Percentiles rank a stretch among this genome's conserved stretches.
phyloP scores from a whole-genome alignment of 2,797 vertebrate species.

The Paedocypris micromegethes region DNA sequence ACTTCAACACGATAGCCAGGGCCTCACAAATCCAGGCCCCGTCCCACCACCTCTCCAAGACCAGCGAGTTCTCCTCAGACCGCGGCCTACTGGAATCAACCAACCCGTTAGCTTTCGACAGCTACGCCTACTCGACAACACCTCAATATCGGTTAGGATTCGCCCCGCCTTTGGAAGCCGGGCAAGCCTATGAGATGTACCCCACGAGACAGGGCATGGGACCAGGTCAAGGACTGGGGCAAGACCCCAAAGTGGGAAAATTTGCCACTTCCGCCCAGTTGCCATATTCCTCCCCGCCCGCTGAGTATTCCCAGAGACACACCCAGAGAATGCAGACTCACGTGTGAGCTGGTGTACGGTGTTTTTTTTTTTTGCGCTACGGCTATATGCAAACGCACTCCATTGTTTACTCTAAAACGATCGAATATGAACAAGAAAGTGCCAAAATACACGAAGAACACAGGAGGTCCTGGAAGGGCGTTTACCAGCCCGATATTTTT shows the following conservation, averaged over 20 bases:
- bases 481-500: no score
- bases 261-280: constrained; percentile 79
- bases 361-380: no score
- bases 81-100: constrained; percentile 72
- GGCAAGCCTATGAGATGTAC: constrained; percentile 75
- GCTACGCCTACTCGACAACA: constrained; percentile 76
- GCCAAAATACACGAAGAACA: no score
- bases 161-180: constrained; percentile 70
- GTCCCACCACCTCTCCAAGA: constrained; percentile 58
- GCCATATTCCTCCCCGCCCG: constrained; percentile 89
- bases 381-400: no score
- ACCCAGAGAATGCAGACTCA: constrained; percentile 97
- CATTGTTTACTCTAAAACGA: no score
- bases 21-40: constrained; percentile 59
- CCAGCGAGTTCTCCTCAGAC: constrained; percentile 60
- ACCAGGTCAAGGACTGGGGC: constrained; percentile 54
- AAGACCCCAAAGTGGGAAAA: constrained; percentile 69
- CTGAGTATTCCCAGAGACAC: constrained; percentile 89
- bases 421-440: no score
- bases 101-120: constrained; percentile 83
- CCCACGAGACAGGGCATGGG: constrained; percentile 67
- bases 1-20: constrained; percentile 84
- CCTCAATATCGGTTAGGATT: constrained; percentile 82
- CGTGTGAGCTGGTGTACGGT: constrained; percentile 62
- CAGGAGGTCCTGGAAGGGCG: no score